These are phyloP conservation scores for Suricata suricatta DNA, from an alignment of 2,113 vertebrate genomes.

Conservation along the genomic window DNA sequence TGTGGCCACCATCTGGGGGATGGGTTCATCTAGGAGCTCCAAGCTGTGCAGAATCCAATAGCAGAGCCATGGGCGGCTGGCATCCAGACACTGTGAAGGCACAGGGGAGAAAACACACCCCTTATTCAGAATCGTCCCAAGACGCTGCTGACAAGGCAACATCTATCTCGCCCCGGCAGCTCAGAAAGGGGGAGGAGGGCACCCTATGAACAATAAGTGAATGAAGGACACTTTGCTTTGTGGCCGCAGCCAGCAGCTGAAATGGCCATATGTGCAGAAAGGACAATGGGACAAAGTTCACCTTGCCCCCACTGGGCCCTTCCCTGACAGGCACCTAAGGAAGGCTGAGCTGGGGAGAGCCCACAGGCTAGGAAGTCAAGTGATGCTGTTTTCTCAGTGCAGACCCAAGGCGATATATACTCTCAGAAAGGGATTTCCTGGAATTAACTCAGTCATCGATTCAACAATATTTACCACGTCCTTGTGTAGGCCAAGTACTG, in stretches of 20 bases:
- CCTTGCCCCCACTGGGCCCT: background rate
- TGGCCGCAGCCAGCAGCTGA: background rate
- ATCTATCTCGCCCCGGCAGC: slow-evolving; percentile 5
- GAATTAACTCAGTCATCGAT: background rate
- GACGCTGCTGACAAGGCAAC: slow-evolving; percentile 28
- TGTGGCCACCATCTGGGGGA: slow-evolving; percentile 90
- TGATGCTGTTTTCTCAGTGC: background rate
- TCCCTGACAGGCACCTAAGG: background rate
- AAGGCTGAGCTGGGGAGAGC: background rate
- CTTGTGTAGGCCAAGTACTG: background rate
- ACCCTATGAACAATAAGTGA: background rate
- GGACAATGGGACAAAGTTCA: background rate
- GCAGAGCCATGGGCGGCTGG: slow-evolving; percentile 98
- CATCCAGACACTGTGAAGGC: slow-evolving; percentile 92
- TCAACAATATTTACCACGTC: background rate
- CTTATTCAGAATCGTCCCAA: slow-evolving; percentile 35
- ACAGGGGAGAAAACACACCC: slow-evolving; percentile 58
- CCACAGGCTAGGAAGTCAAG: background rate
- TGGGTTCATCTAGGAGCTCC: slow-evolving; percentile 93
- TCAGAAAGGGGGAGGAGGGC: background rate
- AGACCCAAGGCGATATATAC: background rate
- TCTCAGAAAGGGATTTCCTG: background rate
- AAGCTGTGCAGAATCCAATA: slow-evolving; percentile 99
- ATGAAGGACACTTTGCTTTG: background rate
- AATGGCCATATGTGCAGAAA: background rate